These are phyloP conservation scores for Rhagium mordax DNA, from an alignment of 2,888 invertebrate species.

Conservation along the genomic window DNA sequence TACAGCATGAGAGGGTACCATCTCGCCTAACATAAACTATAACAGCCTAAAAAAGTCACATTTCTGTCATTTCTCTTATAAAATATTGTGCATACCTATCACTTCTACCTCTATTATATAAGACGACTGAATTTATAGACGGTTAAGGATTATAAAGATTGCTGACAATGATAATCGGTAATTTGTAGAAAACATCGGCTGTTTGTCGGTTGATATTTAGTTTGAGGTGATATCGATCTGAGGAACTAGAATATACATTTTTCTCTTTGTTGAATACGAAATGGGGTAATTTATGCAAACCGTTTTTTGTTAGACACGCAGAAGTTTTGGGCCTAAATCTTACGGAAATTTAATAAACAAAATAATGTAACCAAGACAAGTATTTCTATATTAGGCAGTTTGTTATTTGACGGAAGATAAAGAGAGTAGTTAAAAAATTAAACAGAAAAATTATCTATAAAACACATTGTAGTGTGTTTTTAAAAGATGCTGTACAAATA, in stretches of 20 bases:
- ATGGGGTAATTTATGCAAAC: neutral
- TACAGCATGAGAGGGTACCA: slow-evolving; percentile 32
- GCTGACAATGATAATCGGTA: slow-evolving; percentile 18
- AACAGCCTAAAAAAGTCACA: slow-evolving; percentile 51
- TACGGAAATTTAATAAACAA: too few relatives aligned
- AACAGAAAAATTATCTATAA: too few relatives aligned
- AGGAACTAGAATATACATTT: neutral
- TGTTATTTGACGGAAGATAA: too few relatives aligned
- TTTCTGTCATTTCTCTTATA: slow-evolving; percentile 42
- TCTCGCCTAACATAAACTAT: slow-evolving; percentile 41
- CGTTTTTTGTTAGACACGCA: neutral
- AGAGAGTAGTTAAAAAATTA: too few relatives aligned
- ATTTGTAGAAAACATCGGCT: slow-evolving; percentile 17
- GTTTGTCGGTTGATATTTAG: neutral
- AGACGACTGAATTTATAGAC: slow-evolving; percentile 25
- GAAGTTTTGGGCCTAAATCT: too few relatives aligned
- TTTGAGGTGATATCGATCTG: neutral
- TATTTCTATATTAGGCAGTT: too few relatives aligned
- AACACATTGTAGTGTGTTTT: too few relatives aligned
- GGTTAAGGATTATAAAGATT: slow-evolving; percentile 22
- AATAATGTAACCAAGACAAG: too few relatives aligned
- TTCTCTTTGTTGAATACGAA: neutral
- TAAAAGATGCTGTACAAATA: too few relatives aligned
- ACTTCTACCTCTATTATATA: slow-evolving; percentile 26
- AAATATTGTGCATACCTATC: slow-evolving; percentile 34